Evolutionary conservation across 2,888 invertebrate genomes (phyloP).

Genomic region (Nudaria mundana): DNA sequence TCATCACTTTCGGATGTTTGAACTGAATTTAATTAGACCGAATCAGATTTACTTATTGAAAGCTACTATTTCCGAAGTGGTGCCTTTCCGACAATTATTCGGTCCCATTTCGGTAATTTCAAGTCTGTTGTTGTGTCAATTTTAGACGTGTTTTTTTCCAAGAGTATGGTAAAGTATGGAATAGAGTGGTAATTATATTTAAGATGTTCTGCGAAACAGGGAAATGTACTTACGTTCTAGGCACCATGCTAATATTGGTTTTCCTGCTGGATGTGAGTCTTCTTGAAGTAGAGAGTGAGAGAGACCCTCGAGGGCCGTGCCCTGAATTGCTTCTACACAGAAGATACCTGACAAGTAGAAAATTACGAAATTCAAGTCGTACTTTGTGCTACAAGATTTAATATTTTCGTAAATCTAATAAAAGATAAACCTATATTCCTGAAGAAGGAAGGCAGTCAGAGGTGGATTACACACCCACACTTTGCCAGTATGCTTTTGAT

Average conservation of each 20-base stretch:
- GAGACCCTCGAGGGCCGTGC: conserved; percentile 63
- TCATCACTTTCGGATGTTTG: too few relatives aligned
- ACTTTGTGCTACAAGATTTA: background rate
- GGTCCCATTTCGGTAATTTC: background rate
- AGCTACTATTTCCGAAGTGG: too few relatives aligned
- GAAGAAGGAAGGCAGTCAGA: too few relatives aligned
- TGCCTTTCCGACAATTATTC: too few relatives aligned
- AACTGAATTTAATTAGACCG: too few relatives aligned
- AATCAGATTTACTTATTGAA: too few relatives aligned
- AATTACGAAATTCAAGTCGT: background rate
- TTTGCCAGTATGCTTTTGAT: background rate
- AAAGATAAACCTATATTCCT: too few relatives aligned
- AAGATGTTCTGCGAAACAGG: too few relatives aligned
- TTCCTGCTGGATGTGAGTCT: conserved; percentile 70
- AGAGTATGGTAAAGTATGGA: background rate
- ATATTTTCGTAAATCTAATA: too few relatives aligned
- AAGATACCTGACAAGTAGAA: conserved; percentile 52
- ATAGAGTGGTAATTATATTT: background rate
- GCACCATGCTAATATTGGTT: conserved; percentile 74
- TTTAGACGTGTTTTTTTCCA: background rate
- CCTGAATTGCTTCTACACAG: conserved; percentile 62
- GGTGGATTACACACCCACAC: too few relatives aligned
- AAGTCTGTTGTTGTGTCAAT: background rate
- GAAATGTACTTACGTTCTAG: conserved; percentile 60
- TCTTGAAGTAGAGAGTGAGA: conserved; percentile 70